Percentiles rank a stretch among this genome's conserved stretches.
Evolutionary conservation across 2,888 invertebrate genomes (phyloP).

Genomic region (Bombylius discolor): DNA sequence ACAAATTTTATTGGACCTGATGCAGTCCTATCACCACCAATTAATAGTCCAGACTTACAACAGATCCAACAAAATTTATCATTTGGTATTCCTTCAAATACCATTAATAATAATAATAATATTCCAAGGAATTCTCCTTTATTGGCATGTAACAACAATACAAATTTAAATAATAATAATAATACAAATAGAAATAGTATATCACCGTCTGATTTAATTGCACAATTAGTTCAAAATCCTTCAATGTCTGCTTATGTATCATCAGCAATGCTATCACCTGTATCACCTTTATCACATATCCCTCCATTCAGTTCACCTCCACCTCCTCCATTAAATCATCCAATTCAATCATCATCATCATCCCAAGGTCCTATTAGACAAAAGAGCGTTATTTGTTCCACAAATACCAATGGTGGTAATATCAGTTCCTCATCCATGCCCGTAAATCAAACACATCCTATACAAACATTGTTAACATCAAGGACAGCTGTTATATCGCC

Average conservation of each 20-base stretch:
- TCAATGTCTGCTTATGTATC: conserved; percentile 9
- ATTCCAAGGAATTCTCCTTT: neutral
- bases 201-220: neutral
- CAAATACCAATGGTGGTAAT: conserved; percentile 19
- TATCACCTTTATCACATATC: neutral
- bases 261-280: conserved; percentile 5
- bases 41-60: neutral
- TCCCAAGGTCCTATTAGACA: conserved; percentile 17
- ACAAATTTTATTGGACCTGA: neutral
- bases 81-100: neutral
- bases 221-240: conserved; percentile 1
- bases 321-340: neutral
- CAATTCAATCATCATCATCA: neutral
- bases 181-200: neutral
- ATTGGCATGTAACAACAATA: neutral
- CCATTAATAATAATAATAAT: neutral
- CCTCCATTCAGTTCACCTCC: neutral
- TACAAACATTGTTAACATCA: neutral
- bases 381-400: conserved; percentile 35
- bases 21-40: neutral
- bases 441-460: neutral
- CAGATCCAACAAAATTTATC: neutral
- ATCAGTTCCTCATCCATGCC: conserved; percentile 15
- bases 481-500: neutral
- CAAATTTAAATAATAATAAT: neutral